Conservation (phyloP, 2,113 vertebrate genomes). For the Menidia beryllina region DNA sequence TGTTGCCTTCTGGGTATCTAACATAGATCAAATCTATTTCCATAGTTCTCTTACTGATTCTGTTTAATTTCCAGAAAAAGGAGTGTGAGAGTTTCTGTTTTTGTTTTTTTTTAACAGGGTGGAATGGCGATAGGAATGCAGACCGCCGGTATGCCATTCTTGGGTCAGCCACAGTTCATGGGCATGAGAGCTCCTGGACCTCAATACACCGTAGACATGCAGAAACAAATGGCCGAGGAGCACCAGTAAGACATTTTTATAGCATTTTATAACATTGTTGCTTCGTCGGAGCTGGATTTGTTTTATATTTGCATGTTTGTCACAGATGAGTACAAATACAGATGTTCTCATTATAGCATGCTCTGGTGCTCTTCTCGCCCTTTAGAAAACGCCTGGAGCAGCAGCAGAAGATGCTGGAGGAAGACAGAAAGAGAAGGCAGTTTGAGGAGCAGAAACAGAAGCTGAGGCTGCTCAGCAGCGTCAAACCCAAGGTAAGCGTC, state of each 20-base stretch:
- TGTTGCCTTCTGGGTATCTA: conserved; percentile 20
- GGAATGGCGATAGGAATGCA: conserved; percentile 92
- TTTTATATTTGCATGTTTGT: background rate
- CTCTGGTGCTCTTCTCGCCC: background rate
- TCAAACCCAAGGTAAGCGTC: conserved; percentile 92
- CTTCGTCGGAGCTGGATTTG: background rate
- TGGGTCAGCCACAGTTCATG: conserved; percentile 91
- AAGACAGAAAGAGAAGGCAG: conserved; percentile 95
- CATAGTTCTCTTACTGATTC: background rate
- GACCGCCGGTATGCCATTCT: conserved; percentile 88
- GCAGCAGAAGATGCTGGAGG: conserved; percentile 96
- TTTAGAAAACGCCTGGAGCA: conserved; percentile 91
- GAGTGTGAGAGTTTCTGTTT: background rate
- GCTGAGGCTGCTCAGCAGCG: conserved; percentile 94
- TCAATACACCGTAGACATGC: conserved; percentile 91
- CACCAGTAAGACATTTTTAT: conserved; percentile 89
- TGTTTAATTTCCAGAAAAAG: conserved; percentile 9
- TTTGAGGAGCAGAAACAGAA: conserved; percentile 99
- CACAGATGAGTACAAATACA: too few species aligned
- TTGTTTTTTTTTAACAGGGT: conserved; percentile 79
- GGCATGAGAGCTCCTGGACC: conserved; percentile 89
- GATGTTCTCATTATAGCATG: conserved; percentile 3
- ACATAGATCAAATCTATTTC: conserved; percentile 30
- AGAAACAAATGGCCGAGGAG: conserved; percentile 97
- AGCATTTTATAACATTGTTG: background rate